A percentile compares a stretch with the other conserved stretches of the same genome.
phyloP scores from a whole-genome alignment of 2,113 vertebrate species.

The Puntigrus tetrazona region DNA sequence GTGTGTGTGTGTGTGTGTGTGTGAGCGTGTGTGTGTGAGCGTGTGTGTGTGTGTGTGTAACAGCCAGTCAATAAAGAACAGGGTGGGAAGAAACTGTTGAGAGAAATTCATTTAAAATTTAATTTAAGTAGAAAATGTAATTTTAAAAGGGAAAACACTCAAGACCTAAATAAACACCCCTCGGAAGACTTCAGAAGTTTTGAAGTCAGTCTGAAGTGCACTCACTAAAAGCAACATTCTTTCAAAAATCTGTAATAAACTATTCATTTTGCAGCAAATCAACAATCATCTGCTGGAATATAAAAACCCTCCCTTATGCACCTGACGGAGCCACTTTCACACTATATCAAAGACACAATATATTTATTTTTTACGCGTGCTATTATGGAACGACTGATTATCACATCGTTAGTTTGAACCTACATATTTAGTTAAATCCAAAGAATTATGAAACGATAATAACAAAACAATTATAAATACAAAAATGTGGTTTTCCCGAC shows the following conservation, averaged over 20 bases:
- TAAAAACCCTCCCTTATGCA: background rate
- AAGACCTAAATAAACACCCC: background rate
- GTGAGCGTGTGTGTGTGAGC: no score
- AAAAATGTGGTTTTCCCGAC: background rate
- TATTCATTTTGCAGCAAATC: background rate
- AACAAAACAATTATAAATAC: background rate
- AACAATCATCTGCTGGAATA: background rate
- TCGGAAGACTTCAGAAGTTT: background rate
- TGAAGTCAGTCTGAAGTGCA: background rate
- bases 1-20: slow-evolving; percentile 47
- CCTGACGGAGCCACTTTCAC: background rate
- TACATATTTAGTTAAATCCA: background rate
- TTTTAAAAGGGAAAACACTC: slow-evolving; percentile 2
- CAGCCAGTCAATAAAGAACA: slow-evolving; percentile 44
- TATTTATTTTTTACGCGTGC: background rate
- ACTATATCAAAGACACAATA: background rate
- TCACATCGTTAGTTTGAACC: background rate
- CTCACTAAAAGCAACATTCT: background rate
- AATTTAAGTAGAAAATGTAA: background rate
- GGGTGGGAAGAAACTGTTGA: slow-evolving; percentile 11
- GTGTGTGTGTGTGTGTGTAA: slow-evolving; percentile 34
- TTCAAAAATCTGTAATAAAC: background rate
- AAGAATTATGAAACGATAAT: background rate
- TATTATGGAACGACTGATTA: background rate
- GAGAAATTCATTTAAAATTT: background rate